Evolutionary conservation across 2,888 invertebrate genomes (phyloP).

Genomic region (Platycheirus albimanus): DNA sequence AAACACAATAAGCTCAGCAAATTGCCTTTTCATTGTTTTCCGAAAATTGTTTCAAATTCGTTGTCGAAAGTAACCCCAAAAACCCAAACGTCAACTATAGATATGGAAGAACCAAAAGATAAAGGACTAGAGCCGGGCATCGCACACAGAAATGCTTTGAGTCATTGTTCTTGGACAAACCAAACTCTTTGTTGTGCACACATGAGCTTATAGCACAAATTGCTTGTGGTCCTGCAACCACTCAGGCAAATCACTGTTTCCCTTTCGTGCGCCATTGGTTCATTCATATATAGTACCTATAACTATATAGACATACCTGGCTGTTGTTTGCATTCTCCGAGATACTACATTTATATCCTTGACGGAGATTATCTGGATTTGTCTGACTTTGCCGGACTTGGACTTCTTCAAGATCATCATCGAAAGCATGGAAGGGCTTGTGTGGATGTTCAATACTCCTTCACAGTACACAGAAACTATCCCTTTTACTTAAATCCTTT

Average conservation of each 20-base stretch:
- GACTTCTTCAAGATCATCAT: constrained; percentile 50
- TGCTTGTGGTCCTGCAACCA: constrained; percentile 62
- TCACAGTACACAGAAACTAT: constrained; percentile 26
- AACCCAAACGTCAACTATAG: neutral
- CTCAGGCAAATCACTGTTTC: too few relatives aligned
- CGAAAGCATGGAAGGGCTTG: neutral
- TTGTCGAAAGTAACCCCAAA: constrained; percentile 31
- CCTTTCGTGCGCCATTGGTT: neutral
- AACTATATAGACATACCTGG: neutral
- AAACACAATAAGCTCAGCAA: constrained; percentile 55
- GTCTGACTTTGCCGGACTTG: constrained; percentile 49
- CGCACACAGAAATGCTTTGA: constrained; percentile 43
- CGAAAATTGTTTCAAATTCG: constrained; percentile 48
- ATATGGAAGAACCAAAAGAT: neutral
- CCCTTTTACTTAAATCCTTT: constrained; percentile 58
- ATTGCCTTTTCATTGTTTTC: constrained; percentile 71
- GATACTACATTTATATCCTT: constrained; percentile 23
- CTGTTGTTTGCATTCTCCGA: constrained; percentile 40
- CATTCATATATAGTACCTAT: too few relatives aligned
- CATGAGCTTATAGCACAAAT: constrained; percentile 55
- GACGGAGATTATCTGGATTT: constrained; percentile 64
- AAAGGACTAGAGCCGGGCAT: neutral
- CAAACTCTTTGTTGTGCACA: constrained; percentile 32
- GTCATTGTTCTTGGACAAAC: constrained; percentile 65
- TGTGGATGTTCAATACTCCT: constrained; percentile 1